Conservation (phyloP, 2,888 invertebrate genomes). For the Pomacea canaliculata region DNA sequence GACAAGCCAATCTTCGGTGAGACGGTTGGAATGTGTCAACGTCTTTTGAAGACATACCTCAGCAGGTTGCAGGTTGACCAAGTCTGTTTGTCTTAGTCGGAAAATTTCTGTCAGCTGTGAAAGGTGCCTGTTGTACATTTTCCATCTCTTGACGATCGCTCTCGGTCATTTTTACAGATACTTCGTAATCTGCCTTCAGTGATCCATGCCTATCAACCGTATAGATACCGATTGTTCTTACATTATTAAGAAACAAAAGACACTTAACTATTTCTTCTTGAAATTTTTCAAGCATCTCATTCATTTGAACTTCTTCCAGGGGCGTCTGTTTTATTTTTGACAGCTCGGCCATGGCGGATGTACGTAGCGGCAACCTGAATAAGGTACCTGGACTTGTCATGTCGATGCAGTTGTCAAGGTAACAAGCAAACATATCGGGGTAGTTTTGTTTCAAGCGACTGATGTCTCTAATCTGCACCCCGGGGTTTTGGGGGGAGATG, state of each 20-base stretch:
- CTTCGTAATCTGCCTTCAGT: conserved; percentile 29
- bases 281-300: background rate
- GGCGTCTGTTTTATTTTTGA: conserved; percentile 49
- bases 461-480: conserved; percentile 36
- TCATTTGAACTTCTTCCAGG: conserved; percentile 26
- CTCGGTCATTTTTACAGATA: conserved; percentile 25
- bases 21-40: conserved; percentile 22
- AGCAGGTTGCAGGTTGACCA: background rate
- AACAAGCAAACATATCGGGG: conserved; percentile 50
- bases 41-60: conserved; percentile 28
- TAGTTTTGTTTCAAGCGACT: conserved; percentile 34
- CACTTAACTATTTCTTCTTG: conserved; percentile 6
- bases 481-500: conserved; percentile 41
- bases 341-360: conserved; percentile 38
- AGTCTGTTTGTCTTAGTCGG: conserved; percentile 2
- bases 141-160: background rate
- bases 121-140: background rate
- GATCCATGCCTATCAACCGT: conserved; percentile 30
- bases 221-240: conserved; percentile 36
- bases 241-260: conserved; percentile 60
- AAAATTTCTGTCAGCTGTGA: conserved; percentile 8
- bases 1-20: conserved; percentile 45
- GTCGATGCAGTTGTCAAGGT: conserved; percentile 42
- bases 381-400: conserved; percentile 8
- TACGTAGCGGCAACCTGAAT: background rate